phyloP scores from a whole-genome alignment of 2,797 vertebrate genomes.

The Varecia variegata region DNA sequence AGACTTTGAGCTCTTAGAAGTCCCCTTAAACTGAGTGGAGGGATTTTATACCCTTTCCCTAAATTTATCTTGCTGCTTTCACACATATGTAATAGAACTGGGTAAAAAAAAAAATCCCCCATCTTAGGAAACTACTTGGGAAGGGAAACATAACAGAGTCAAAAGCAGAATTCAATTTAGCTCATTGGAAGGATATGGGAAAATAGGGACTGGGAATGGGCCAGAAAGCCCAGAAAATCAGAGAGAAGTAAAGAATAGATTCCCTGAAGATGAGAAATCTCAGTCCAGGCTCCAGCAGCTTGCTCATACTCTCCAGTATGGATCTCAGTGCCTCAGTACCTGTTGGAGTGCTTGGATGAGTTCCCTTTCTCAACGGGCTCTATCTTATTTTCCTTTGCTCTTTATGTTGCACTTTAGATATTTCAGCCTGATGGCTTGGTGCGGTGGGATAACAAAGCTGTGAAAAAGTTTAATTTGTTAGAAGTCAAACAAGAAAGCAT shows the following conservation, averaged over 20 bases:
- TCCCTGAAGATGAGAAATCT: background rate
- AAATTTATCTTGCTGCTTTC: background rate
- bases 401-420: background rate
- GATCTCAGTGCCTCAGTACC: background rate
- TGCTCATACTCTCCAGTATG: background rate
- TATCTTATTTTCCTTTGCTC: background rate
- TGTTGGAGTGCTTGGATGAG: too few relatives aligned
- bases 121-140: background rate
- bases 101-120: background rate
- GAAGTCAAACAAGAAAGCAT: conserved; percentile 33
- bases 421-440: background rate
- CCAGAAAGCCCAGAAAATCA: background rate
- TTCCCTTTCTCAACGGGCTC: background rate
- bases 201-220: background rate
- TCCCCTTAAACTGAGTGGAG: background rate
- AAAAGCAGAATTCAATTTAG: background rate
- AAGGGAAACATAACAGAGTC: background rate
- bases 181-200: background rate
- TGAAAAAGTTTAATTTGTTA: conserved; percentile 49
- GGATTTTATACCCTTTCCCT: background rate
- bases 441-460: background rate
- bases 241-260: background rate
- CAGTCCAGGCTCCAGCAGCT: background rate
- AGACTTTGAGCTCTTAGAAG: background rate
- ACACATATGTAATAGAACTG: background rate